Evolutionary conservation across 2,797 vertebrate genomes (phyloP), one percentile per base, ranked within the genome.

Genomic region (Poeciliopsis presidionis): DNA sequence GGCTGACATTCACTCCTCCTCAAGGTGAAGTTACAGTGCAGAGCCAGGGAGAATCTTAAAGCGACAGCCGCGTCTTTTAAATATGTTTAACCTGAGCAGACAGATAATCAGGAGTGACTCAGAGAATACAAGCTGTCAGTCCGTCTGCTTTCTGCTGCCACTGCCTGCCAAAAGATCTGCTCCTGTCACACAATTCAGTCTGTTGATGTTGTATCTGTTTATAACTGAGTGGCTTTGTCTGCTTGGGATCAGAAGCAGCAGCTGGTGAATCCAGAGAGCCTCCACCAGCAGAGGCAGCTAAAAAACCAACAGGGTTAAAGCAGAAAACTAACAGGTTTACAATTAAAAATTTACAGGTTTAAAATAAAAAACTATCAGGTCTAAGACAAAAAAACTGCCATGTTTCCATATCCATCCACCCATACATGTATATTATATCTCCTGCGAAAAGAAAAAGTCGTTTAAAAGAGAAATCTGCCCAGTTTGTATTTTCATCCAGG

Each of bases 41-140:
- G 30, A 11, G 65, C 65, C 39, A 45, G 41, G 41, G 43, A 67
- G 43, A 43, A 67, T 43, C 36, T 41, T 67, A 67, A 41, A 41
- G 63, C 63, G 2, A n/a, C 53, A 16, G 4, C 25, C 71, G 55
- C 47, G 5, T 20, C 11, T 46, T 72, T 11, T 20, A 33, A 47
- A 47, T 72, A 69, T 69, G 65, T 43, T 43, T 41, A 69, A 69
- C 65, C 30, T 73, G 11, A 59, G 20, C 12, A 14, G 82, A 76
- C 73, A 85, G 79, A 82, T 81, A 12, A 61, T 82, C 67, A 61
- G 51, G 73, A 89, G 72, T 77, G 81, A 89, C 80, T 90, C 88
- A 85, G 86, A 85, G 89, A 87, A 91, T 70, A 73, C 90, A 92
- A 92, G 91, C 91, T 93, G 93, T 88, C 76, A 7, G 75, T 75